phyloP scores from a whole-genome alignment of 2,113 vertebrate genomes.

The Lampris incognitus region DNA sequence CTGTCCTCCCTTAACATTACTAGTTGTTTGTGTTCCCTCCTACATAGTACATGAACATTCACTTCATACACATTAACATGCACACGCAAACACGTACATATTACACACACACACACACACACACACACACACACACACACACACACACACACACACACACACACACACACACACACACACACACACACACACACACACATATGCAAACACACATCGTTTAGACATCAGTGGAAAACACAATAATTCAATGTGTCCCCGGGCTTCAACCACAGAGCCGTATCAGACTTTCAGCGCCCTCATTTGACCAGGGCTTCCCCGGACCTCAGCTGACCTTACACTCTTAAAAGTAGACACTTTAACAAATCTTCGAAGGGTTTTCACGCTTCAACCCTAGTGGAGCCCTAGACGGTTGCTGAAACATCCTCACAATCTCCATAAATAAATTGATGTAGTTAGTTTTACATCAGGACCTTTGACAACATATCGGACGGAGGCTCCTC shows the following conservation, averaged over 20 bases:
- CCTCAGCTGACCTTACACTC: neutral
- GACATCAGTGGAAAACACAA: neutral
- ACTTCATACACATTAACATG: neutral
- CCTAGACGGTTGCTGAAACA: neutral
- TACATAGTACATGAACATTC: neutral
- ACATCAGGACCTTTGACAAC: too few species aligned
- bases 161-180: conserved; percentile 3
- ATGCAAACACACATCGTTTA: neutral
- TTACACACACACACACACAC: neutral
- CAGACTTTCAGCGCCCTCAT: neutral
- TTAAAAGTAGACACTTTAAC: neutral
- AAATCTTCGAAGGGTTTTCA: neutral
- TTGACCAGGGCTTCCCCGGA: neutral
- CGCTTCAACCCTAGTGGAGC: neutral
- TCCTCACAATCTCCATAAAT: too few species aligned
- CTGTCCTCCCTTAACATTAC: too few species aligned
- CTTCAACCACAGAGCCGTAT: neutral
- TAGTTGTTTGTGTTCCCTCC: too few species aligned
- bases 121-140: neutral
- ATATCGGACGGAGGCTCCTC: too few species aligned
- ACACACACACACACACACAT: neutral
- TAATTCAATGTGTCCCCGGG: neutral
- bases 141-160: neutral
- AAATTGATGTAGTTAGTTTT: too few species aligned
- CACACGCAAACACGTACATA: conserved; percentile 5